Evolutionary conservation across 1,140 invertebrate genomes (phyloP), one percentile per base, ranked within the genome.

Genomic region (Sycophaga agraensis): DNA sequence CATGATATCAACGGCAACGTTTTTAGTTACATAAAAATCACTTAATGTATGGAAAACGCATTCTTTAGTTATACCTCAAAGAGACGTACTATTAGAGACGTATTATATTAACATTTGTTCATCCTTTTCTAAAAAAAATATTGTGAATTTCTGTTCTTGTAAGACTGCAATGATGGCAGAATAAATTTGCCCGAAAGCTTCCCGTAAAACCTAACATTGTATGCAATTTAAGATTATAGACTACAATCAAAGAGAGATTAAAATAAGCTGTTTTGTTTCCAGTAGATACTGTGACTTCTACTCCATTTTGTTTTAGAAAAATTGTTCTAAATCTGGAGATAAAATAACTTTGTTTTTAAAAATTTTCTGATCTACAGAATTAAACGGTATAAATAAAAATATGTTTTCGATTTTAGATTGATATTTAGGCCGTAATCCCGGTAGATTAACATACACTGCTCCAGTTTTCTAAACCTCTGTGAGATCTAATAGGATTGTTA

Each of bases 401-500:
- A n/a, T n/a, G n/a, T n/a, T n/a, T n/a, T n/a, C n/a, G n/a, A n/a
- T n/a, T n/a, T 65, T 64, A 1, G 63, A 65, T 48, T 63, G 35
- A 16, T 67, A 26, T 14, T 54, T 1, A 19, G 58, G 53, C 39
- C 63, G 59, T 51, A 65, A 56, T 48, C 63, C 66, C 1, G 58
- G 56, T 35, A 34, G 24, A 4, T 61, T 22, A 14, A 35, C 40
- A 34, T 68, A 66, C 4, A 65, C 58, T 4, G 58, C 64, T 19
- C 49, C 61, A 34, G 63, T 17, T 62, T 68, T 68, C 60, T 11
- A 66, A 17, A 26, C 66, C 64, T 62, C 24, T 64, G 19, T 66
- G 48, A 22, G 43, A 59, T 17, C 64, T 53, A n/a, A 68, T 26
- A 5, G 64, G 55, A 50, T 68, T 64, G 42, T 68, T 68, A 5